These are phyloP conservation scores for Tetranychus truncatus DNA, from an alignment of 2,888 invertebrate species.

Conservation along the genomic window DNA sequence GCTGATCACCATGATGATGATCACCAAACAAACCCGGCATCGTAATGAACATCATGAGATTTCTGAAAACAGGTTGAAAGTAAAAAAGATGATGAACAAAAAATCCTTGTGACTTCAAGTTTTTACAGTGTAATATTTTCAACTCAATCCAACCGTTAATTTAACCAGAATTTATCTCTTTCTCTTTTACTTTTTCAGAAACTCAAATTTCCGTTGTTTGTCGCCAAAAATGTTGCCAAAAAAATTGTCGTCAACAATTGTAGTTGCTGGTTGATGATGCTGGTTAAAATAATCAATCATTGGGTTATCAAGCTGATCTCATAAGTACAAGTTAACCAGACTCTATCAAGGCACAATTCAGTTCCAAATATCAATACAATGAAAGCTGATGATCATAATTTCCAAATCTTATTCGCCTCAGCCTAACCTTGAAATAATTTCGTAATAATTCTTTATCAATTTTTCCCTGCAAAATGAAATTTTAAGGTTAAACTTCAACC, in stretches of 20 bases:
- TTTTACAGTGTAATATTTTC: background rate
- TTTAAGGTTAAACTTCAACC: too few species aligned
- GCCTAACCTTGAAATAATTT: too few species aligned
- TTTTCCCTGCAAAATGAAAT: too few species aligned
- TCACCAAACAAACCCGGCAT: background rate
- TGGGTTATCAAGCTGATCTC: too few species aligned
- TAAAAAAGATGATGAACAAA: background rate
- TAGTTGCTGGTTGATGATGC: background rate
- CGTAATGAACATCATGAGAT: background rate
- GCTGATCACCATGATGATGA: background rate
- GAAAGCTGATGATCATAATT: too few species aligned
- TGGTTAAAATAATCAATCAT: too few species aligned
- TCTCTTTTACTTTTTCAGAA: background rate
- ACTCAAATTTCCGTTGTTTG: background rate
- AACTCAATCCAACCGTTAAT: background rate
- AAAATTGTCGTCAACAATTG: background rate
- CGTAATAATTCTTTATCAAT: too few species aligned
- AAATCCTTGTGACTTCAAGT: background rate
- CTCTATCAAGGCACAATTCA: too few species aligned
- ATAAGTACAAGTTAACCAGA: too few species aligned
- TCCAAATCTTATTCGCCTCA: too few species aligned
- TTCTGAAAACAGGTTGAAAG: background rate
- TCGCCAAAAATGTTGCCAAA: background rate
- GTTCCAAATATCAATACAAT: too few species aligned
- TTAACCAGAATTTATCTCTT: background rate